These are phyloP conservation scores for Oreochromis mossambicus DNA, from an alignment of 2,797 vertebrate genomes.

Conservation along the genomic window DNA sequence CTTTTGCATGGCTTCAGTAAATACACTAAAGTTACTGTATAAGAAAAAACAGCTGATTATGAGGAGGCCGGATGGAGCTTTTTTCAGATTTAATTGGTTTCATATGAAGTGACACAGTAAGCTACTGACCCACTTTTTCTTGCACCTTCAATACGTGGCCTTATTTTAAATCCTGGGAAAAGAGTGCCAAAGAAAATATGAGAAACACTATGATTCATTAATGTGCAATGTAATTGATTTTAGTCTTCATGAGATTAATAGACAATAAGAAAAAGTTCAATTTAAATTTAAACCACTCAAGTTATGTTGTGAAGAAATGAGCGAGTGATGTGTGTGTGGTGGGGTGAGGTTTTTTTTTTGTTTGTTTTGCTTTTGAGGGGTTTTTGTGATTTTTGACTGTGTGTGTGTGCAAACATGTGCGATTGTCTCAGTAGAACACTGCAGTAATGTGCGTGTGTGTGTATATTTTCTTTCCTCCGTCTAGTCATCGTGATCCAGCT, in stretches of 20 bases:
- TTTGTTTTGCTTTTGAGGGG: neutral
- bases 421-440: slow-evolving; percentile 45
- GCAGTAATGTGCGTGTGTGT: slow-evolving; percentile 78
- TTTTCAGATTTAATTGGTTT: neutral
- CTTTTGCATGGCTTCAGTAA: neutral
- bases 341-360: neutral
- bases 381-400: neutral
- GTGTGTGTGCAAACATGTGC: neutral
- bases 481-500: slow-evolving; percentile 99
- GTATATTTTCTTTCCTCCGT: slow-evolving; percentile 83
- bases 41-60: neutral
- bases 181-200: neutral
- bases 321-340: neutral
- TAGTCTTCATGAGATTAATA: neutral
- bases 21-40: neutral
- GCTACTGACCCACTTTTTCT: neutral
- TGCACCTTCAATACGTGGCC: neutral
- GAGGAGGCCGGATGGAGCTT: neutral
- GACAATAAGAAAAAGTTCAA: neutral
- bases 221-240: neutral
- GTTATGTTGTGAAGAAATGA: neutral
- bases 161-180: neutral
- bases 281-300: neutral
- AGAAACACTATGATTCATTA: neutral
- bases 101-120: neutral